Evolutionary conservation across 2,888 invertebrate species (phyloP), one percentile per base, ranked within the genome.

Genomic region (Acleris literana): DNA sequence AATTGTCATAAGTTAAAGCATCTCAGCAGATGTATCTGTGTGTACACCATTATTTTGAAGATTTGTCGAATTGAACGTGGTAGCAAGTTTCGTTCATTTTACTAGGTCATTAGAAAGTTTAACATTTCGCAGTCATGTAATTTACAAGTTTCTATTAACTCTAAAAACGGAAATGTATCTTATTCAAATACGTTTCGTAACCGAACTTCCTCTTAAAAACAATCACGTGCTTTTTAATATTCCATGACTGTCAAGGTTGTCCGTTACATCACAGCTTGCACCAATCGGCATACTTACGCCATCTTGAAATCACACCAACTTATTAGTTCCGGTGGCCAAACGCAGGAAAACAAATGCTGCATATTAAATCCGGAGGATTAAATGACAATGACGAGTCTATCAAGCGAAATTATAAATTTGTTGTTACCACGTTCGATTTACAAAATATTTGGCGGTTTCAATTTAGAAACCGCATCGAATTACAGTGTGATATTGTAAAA

Each of bases 221-320:
- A 25, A 57, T 44, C 25, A 17, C 57, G 57, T 43, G 55, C 17
- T 46, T 49, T 49, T 7, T 59, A 48, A 44, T 52, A n/a, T 25
- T 25, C 44, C 61, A 29, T 61, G 61, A 61, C 48, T 53, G 61
- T 57, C 66, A 66, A 66, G 66, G 66, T 66, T 62, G 57, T 51
- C 46, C 25, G 39, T 62, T 66, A 62, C 52, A 62, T 66, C 52
- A 66, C n/a, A 49, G 25, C 22, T 62, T 62, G 46, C 33, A 48
- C 29, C 52, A 62, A 64, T 25, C 49, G 16, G 49, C 48, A n/a
- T 20, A 18, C 17, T 51, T 29, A 39, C 64, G 22, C 17, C 52
- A 44, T 56, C 20, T 43, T 43, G 44, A 46, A 25, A 49, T 17
- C 17, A 18, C 20, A 29, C 48, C 49, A 60, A 51, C 55, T 29